Evolutionary conservation across 2,797 vertebrate genomes (phyloP).

Genomic region (Lutjanus argentimaculatus): DNA sequence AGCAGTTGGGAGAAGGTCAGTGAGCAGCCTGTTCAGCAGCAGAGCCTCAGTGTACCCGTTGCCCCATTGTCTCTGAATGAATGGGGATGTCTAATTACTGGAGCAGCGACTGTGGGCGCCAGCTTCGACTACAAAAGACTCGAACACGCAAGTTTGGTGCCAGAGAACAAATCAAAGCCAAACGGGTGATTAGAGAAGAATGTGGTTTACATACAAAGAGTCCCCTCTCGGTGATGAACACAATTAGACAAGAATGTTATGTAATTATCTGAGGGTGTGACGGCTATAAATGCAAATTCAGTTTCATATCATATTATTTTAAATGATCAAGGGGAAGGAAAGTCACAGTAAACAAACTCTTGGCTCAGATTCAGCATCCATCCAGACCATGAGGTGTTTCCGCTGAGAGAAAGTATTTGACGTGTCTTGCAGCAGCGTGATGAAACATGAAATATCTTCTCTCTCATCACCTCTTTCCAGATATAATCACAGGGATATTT

Average conservation of each 20-base stretch:
- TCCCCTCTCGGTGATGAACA: constrained; percentile 23
- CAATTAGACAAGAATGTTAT: constrained; percentile 56
- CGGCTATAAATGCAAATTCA: background rate
- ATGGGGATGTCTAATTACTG: constrained; percentile 79
- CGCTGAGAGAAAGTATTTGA: background rate
- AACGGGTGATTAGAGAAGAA: constrained; percentile 68
- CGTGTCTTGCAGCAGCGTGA: no score
- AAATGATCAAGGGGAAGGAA: background rate
- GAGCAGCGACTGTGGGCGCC: constrained; percentile 58
- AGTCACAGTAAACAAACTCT: background rate
- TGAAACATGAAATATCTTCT: no score
- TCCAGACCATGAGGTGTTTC: background rate
- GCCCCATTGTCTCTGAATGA: constrained; percentile 76
- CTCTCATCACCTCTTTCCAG: background rate
- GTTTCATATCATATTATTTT: background rate
- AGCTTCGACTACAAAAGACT: constrained; percentile 64
- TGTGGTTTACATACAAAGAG: constrained; percentile 58
- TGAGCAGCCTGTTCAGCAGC: constrained; percentile 65
- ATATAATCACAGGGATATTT: background rate
- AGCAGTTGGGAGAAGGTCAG: constrained; percentile 75
- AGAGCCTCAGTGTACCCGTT: constrained; percentile 62
- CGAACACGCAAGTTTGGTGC: constrained; percentile 50
- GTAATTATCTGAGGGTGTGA: constrained; percentile 1
- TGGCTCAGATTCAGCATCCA: no score
- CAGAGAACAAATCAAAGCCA: constrained; percentile 62